A percentile compares a stretch with the other conserved stretches of the same genome.
Conservation (phyloP, 2,888 invertebrate species). For the Pseudococcus viburni region DNA sequence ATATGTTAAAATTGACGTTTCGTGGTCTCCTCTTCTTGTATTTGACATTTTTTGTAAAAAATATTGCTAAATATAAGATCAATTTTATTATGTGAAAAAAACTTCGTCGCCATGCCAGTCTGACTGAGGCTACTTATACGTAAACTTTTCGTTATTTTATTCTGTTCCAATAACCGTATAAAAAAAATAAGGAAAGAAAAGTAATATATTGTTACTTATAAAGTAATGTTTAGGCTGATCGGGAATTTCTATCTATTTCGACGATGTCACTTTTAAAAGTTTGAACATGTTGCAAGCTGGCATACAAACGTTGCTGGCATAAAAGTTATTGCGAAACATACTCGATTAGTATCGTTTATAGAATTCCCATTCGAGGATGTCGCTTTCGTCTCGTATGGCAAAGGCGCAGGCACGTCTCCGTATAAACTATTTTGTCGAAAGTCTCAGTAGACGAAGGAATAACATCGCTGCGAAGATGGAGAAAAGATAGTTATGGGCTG, state of each 20-base stretch:
- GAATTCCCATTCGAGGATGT: background rate
- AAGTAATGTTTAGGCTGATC: background rate
- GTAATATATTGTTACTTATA: background rate
- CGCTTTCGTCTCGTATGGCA: background rate
- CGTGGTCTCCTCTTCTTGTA: no score
- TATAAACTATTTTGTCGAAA: background rate
- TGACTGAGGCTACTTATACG: background rate
- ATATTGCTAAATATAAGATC: background rate
- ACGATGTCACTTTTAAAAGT: background rate
- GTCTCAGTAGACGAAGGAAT: background rate
- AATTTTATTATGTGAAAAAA: background rate
- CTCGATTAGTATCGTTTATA: slow-evolving; percentile 6
- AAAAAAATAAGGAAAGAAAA: background rate
- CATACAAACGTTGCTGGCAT: background rate
- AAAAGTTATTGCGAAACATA: background rate
- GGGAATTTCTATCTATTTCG: background rate
- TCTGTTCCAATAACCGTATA: background rate
- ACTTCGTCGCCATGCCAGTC: background rate
- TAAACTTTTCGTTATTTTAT: background rate
- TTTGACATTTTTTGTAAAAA: background rate
- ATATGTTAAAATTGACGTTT: no score
- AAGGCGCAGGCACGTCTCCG: background rate
- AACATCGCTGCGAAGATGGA: background rate
- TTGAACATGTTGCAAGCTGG: background rate
- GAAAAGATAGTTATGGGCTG: background rate